Conservation (phyloP, 2,888 invertebrate genomes). For the Luffia ferchaultella region DNA sequence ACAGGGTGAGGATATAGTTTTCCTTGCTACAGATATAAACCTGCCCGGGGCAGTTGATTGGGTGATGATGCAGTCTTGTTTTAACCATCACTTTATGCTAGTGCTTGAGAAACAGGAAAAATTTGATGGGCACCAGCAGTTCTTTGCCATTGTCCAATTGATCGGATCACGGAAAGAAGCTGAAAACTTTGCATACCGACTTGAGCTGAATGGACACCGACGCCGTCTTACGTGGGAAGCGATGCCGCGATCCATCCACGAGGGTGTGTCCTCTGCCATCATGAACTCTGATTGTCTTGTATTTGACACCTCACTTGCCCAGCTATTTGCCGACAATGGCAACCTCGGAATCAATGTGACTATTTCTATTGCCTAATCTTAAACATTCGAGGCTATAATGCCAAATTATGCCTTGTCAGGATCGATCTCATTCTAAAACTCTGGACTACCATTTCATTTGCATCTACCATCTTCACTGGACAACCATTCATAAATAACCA, state of each 20-base stretch:
- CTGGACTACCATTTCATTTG: background rate
- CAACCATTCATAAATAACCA: background rate
- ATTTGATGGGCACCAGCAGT: conserved; percentile 95
- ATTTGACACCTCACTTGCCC: conserved; percentile 98
- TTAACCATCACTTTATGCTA: conserved; percentile 99
- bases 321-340: conserved; percentile 98
- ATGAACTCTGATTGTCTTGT: conserved; percentile 98
- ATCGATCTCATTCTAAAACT: no score
- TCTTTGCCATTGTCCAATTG: conserved; percentile 98
- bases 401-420: no score
- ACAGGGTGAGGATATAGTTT: conserved; percentile 99
- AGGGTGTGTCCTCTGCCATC: conserved; percentile 97
- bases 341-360: conserved; percentile 99
- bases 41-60: conserved; percentile 99
- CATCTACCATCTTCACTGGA: background rate
- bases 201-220: conserved; percentile 96
- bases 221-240: conserved; percentile 98
- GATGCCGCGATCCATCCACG: conserved; percentile 97
- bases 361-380: conserved; percentile 85
- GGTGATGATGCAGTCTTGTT: conserved; percentile 99
- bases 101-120: conserved; percentile 99
- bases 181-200: conserved; percentile 97
- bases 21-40: conserved; percentile 99
- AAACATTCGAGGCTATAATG: conserved; percentile 11
- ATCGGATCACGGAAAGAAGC: conserved; percentile 99